These are phyloP conservation scores for Amblyopsis rosae DNA, from an alignment of 2,113 vertebrate genomes.

Conservation along the genomic window DNA sequence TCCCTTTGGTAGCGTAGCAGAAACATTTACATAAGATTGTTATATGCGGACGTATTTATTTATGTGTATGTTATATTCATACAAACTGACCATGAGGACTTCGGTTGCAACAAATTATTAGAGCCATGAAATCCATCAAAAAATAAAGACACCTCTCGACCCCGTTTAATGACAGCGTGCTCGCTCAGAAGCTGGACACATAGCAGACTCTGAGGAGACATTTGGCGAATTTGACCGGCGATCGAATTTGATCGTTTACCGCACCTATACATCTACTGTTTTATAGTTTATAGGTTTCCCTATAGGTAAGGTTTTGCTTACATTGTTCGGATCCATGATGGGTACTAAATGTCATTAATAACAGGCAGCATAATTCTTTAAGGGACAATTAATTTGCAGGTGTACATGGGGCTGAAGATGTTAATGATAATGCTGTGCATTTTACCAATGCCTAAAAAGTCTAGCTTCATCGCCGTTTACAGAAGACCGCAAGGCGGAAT, in stretches of 20 bases:
- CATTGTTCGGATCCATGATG: neutral
- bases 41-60: too few species aligned
- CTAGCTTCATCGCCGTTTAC: neutral
- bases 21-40: neutral
- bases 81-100: too few species aligned
- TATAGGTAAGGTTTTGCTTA: neutral
- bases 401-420: neutral
- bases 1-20: conserved; percentile 16
- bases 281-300: neutral
- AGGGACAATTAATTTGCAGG: neutral
- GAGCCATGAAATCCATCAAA: too few species aligned
- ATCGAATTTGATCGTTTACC: too few species aligned
- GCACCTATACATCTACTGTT: too few species aligned
- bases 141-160: too few species aligned
- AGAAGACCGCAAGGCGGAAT: neutral
- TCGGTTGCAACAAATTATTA: too few species aligned
- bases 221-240: too few species aligned
- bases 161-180: too few species aligned
- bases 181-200: too few species aligned
- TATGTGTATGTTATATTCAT: too few species aligned
- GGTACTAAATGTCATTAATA: neutral
- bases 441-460: neutral
- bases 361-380: neutral
- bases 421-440: conserved; percentile 9
- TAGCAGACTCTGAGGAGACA: too few species aligned